Base-by-base conservation (phyloP, 1,140 invertebrate genomes). In the Dufourea novaeangliae region DNA sequence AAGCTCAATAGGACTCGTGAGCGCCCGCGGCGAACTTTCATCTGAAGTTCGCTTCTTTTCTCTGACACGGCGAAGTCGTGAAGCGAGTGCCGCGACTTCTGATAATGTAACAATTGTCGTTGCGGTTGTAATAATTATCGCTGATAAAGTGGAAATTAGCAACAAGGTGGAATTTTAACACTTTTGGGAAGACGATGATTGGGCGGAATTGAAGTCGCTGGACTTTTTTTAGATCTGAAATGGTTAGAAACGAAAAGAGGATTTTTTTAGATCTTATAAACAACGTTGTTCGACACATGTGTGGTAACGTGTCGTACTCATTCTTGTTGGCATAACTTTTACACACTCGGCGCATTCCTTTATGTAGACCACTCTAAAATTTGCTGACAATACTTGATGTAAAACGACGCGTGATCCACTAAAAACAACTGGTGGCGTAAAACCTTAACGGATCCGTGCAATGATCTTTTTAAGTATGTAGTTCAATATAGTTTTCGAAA, bases 11-110 rank as follows among this genome's bases (percentile, higher is more conserved):
- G 74, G 62, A 37, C 46, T 52, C n/a, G n/a, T 44, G 29, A 34
- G 41, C 10, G 70, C 71, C 74, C 11, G 63, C 37, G 69, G 79
- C 73, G 8, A 87, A 87, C 82, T 87, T 86, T 84, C 84, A 57
- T 86, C 50, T 32, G 63, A n/a, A 71, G 44, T 41, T 41, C 44
- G 37, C 39, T n/a, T 69, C 39, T 72, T 61, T 56, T 29, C 39
- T 17, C 32, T 37, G 3, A 8, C 34, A 8, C 34, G 3, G 34
- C 34, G 34, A 37, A 37, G 3, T 37, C 34, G 34, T 8, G 46
- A n/a, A n/a, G n/a, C n/a, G n/a, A n/a, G n/a, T n/a, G n/a, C n/a
- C n/a, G n/a, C n/a, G n/a, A n/a, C n/a, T n/a, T n/a, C n/a, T n/a
- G n/a, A n/a, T n/a, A n/a, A n/a, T 22, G 46, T 50, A n/a, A 50